Base-by-base conservation (phyloP, 2,797 vertebrate genomes). In the Percopsis omiscomaycus region DNA sequence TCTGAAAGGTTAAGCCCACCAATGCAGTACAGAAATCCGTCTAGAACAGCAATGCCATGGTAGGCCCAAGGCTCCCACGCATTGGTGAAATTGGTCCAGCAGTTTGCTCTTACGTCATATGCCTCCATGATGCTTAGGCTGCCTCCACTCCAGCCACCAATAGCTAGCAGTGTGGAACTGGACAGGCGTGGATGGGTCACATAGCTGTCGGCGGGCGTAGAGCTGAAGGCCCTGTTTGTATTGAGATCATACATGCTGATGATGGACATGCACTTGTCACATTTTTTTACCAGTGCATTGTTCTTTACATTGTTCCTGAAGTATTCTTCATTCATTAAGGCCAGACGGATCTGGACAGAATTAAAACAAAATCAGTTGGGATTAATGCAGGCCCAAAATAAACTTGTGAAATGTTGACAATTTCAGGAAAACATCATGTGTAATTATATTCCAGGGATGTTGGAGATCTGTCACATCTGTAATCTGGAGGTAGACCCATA, bases 111-210 rank as follows among this genome's bases (percentile, higher is more conserved):
- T 11, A 72, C 5, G 0, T 95, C 92, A 0, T 95, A 97, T 0
- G 90, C 90, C 79, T 96, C 94, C 0, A 95, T 94, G 69, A 55
- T 62, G 0, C 93, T 94, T 0, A 93, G 91, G 55, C 81, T 72
- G 0, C 74, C 80, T 0, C 37, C 74, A 0, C 91, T 94, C 93
- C 93, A 95, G 63, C 95, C 94, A 0, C 94, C 94, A 0, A 93
- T 88, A 2, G 94, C 93, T 5, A 97, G 86, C 1, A 98, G 69
- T 75, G 96, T 50, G 71, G 85, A 72, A 0, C 77, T 84, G 22
- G 94, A 95, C 57, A 96, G 83, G 10, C 93, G 94, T 4, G 93
- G 94, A 27, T 89, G 85, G 0, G 77, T 84, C 2, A 93, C 16
- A 0, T 67, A 72, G 66, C 86, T 90, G 15, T 22, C 5, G 5